These are phyloP conservation scores for Eonycteris spelaea DNA, from an alignment of 2,113 vertebrate species.

Conservation along the genomic window DNA sequence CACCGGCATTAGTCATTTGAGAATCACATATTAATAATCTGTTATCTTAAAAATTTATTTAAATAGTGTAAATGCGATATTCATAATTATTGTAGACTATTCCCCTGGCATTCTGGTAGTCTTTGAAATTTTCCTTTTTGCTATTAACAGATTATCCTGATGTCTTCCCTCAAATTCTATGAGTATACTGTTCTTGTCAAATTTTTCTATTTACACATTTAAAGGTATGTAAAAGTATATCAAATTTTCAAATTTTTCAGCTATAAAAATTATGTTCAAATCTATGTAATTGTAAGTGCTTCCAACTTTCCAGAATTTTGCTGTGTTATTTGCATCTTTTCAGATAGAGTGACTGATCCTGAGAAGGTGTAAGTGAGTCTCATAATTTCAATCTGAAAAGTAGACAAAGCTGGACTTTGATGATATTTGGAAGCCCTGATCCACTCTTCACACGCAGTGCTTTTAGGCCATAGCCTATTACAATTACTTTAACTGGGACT, in stretches of 20 bases:
- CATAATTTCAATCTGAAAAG: background rate
- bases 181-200: background rate
- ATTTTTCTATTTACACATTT: slow-evolving; percentile 1
- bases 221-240: background rate
- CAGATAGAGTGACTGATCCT: background rate
- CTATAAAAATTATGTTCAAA: background rate
- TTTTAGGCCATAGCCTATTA: background rate
- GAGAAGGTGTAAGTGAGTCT: background rate
- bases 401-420: background rate
- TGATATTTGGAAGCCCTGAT: background rate
- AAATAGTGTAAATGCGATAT: background rate
- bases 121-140: background rate
- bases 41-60: background rate
- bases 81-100: background rate
- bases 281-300: background rate
- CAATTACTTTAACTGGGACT: background rate
- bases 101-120: background rate
- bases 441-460: background rate
- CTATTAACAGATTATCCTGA: background rate
- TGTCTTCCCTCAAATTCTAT: background rate
- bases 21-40: background rate
- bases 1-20: background rate
- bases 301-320: background rate
- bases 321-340: background rate
- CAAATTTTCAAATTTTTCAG: background rate